Evolutionary conservation across 1,140 invertebrate genomes (phyloP).

Genomic region (Neodiprion fabricii): DNA sequence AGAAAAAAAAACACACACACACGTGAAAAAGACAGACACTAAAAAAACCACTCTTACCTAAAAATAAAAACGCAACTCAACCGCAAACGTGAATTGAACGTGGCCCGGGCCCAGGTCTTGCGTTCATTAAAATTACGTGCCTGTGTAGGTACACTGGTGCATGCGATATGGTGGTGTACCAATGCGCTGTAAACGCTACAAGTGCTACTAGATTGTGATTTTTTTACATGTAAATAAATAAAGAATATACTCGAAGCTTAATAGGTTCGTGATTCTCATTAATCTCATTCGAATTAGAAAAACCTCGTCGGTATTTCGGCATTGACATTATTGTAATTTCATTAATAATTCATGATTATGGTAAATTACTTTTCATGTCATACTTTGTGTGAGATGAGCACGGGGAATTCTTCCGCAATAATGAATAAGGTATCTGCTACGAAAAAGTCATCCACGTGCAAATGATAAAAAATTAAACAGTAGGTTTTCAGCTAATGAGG

Average conservation of each 20-base stretch:
- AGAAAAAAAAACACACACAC: not conserved
- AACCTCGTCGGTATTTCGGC: no score
- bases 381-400: no score
- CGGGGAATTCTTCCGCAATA: no score
- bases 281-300: not conserved
- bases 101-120: not conserved
- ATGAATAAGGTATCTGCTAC: no score
- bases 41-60: not conserved
- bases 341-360: no score
- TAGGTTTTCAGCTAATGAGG: no score
- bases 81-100: not conserved
- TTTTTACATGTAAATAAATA: conserved; percentile 57
- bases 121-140: not conserved
- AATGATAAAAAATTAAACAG: no score
- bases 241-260: conserved; percentile 43
- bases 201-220: conserved; percentile 46
- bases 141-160: not conserved
- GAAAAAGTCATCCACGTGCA: no score
- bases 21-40: not conserved
- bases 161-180: not conserved
- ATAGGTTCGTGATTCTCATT: conserved; percentile 8
- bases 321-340: no score
- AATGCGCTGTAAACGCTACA: conserved; percentile 2
- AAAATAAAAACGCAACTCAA: not conserved
- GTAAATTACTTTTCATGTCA: no score